Conservation (phyloP, 2,888 invertebrate genomes). For the Trilocha varians region DNA sequence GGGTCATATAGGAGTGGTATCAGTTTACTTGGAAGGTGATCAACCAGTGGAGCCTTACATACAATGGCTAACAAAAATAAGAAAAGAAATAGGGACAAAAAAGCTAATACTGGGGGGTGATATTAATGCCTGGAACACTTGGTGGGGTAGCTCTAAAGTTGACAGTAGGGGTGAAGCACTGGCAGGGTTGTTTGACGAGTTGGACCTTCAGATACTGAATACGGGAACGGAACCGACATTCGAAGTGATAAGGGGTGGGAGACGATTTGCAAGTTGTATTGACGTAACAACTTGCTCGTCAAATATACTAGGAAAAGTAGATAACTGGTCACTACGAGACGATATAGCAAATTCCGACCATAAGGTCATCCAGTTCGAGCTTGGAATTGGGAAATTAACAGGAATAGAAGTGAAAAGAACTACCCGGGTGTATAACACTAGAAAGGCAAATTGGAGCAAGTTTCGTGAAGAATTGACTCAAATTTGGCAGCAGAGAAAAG, state of each 20-base stretch:
- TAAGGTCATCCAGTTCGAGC: slow-evolving; percentile 9
- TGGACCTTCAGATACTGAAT: slow-evolving; percentile 9
- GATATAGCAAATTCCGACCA: slow-evolving; percentile 12
- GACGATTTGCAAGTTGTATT: slow-evolving; percentile 7
- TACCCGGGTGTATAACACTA: slow-evolving; percentile 8
- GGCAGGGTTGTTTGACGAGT: slow-evolving; percentile 4
- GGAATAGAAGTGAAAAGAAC: neutral
- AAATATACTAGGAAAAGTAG: slow-evolving; percentile 1
- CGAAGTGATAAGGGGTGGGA: slow-evolving; percentile 8
- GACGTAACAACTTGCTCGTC: slow-evolving; percentile 12
- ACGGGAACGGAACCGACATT: slow-evolving; percentile 11
- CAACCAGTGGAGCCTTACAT: too few relatives aligned
- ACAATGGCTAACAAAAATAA: too few relatives aligned
- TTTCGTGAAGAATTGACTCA: slow-evolving; percentile 2
- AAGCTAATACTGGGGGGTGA: too few relatives aligned
- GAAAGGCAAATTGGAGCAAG: slow-evolving; percentile 6
- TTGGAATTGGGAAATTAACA: neutral
- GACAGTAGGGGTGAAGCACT: slow-evolving; percentile 6
- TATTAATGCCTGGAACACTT: neutral
- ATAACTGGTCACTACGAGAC: slow-evolving; percentile 5
- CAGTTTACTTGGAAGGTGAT: too few relatives aligned
- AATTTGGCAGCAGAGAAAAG: neutral
- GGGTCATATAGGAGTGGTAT: too few relatives aligned
- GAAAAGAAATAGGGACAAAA: too few relatives aligned
- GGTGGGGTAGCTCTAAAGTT: slow-evolving; percentile 9